Base-by-base conservation (phyloP, 2,888 invertebrate genomes). In the Sipunculus nudus region DNA sequence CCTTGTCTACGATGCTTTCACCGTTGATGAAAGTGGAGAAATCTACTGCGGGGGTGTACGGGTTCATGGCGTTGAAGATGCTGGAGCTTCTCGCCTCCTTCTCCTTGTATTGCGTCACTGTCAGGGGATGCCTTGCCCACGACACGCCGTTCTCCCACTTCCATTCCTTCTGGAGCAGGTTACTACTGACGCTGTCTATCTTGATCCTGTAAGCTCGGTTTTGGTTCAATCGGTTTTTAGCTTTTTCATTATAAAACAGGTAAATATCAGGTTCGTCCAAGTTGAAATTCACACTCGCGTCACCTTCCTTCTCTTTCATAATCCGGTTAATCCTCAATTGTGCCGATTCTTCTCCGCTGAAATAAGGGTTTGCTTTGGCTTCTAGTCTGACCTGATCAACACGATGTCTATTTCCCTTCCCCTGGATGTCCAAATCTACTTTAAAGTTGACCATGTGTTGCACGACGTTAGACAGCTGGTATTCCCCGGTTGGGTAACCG, bases 231-330 rank as follows among this genome's bases (percentile, higher is more conserved):
- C 63, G 41, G 19, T 66, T 62, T 6, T 70, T 64, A 13, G 25
- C 29, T 6, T 58, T 56, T 2, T 69, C 41, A 61, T 74, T 76
- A 25, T 72, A 71, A 43, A 79, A 63, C 8, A 79, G 52, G n/a
- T 77, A 68, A 52, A 77, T 70, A 59, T 78, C 78, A 2, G 81
- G 80, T 0, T 70, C 66, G 39, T 74, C 64, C 56, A 79, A 79
- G 57, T 78, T 71, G 61, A 72, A 77, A 25, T 65, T 64, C 54
- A 72, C 72, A 0, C 59, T 60, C 2, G 78, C 78, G 3, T 74
- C 70, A 16, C 59, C 59, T 58, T 81, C 81, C 0, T 68, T 72
- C 19, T 46, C 21, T 61, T 65, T 73, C 5, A 74, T 40, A 19
- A 63, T 61, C 48, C 70, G 62, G 16, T 52, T 59, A 43, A 75